phyloP scores from a whole-genome alignment of 2,797 vertebrate genomes.

The Cossypha polioptera region DNA sequence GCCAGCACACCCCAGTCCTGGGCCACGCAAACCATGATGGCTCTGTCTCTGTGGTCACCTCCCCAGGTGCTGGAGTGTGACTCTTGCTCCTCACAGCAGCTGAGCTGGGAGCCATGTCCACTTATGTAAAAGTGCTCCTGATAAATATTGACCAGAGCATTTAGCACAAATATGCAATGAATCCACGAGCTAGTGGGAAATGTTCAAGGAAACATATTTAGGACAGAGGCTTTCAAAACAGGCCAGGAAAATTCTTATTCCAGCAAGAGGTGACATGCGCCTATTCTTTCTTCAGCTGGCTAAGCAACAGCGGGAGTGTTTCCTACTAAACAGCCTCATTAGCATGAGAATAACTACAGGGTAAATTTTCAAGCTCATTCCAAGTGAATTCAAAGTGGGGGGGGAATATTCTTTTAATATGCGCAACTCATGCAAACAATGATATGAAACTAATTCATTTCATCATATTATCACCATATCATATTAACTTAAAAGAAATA shows the following conservation, averaged over 20 bases:
- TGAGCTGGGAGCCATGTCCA: not conserved
- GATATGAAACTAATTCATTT: constrained; percentile 82
- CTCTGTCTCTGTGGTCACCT: not conserved
- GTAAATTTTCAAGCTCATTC: constrained; percentile 81
- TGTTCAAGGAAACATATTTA: constrained; percentile 57
- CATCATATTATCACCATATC: constrained; percentile 82
- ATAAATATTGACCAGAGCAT: constrained; percentile 65
- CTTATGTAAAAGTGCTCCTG: not conserved
- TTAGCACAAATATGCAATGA: constrained; percentile 62
- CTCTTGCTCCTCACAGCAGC: not conserved
- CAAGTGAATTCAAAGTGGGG: constrained; percentile 74
- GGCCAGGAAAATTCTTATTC: constrained; percentile 67
- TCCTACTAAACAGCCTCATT: constrained; percentile 83
- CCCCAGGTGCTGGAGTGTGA: rapidly evolving
- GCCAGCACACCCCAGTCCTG: not conserved
- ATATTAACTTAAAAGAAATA: constrained; percentile 84
- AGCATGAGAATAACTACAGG: constrained; percentile 83
- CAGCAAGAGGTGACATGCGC: constrained; percentile 65
- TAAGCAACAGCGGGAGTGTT: constrained; percentile 76
- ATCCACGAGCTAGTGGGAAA: constrained; percentile 49
- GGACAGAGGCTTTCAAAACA: constrained; percentile 69
- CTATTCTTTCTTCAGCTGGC: constrained; percentile 79
- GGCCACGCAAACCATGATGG: rapidly evolving
- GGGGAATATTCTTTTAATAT: constrained; percentile 77
- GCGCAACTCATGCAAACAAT: constrained; percentile 79